Percentiles rank a stretch among this genome's conserved stretches.
These are phyloP conservation scores for Andricus curvator DNA, from an alignment of 2,888 invertebrate genomes.

Conservation along the genomic window DNA sequence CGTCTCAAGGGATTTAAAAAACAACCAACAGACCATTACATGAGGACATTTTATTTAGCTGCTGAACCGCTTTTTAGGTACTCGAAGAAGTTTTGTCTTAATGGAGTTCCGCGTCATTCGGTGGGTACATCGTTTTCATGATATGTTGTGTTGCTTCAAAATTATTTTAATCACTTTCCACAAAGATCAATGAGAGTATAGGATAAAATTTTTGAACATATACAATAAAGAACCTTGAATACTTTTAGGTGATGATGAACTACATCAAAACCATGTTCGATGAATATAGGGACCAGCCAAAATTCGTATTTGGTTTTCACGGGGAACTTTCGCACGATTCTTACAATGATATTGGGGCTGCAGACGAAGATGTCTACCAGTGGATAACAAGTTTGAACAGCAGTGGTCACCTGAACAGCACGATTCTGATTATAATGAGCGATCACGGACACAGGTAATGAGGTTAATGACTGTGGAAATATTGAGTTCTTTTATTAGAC, in stretches of 20 bases:
- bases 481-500: constrained; percentile 41
- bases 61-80: constrained; percentile 81
- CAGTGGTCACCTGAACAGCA: constrained; percentile 86
- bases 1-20: constrained; percentile 90
- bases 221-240: background rate
- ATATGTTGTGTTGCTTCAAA: background rate
- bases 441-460: constrained; percentile 93
- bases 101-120: constrained; percentile 86
- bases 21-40: constrained; percentile 94
- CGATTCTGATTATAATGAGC: constrained; percentile 92
- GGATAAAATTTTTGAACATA: too few species aligned
- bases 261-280: constrained; percentile 80
- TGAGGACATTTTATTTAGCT: constrained; percentile 89
- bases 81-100: constrained; percentile 84
- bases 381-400: constrained; percentile 84
- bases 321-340: constrained; percentile 93
- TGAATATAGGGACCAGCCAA: constrained; percentile 84
- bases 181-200: too few species aligned
- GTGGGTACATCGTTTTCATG: constrained; percentile 76
- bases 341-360: constrained; percentile 87
- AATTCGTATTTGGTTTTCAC: constrained; percentile 93
- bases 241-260: constrained; percentile 78
- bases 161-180: too few species aligned
- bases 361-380: constrained; percentile 86
- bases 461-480: background rate